phyloP scores from a whole-genome alignment of 2,888 invertebrate species.

The Macaria liturata region DNA sequence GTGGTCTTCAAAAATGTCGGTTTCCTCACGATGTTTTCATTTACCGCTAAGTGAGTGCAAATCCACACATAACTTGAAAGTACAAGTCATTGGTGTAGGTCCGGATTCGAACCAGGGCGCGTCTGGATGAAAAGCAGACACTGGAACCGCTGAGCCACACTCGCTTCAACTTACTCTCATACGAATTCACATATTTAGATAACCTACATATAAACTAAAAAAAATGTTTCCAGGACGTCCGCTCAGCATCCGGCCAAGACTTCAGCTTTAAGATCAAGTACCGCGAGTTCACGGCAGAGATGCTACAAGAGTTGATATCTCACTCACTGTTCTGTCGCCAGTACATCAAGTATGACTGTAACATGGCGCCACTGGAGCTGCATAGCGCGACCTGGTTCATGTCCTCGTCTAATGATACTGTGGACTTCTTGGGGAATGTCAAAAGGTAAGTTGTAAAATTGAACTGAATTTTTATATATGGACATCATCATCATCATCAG shows the following conservation, averaged over 20 bases:
- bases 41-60: no score
- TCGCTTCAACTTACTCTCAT: no score
- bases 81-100: no score
- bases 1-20: no score
- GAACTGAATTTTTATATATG: no score
- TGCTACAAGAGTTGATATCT: constrained; percentile 94
- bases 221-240: constrained; percentile 85
- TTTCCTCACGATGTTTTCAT: no score
- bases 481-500: no score
- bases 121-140: no score
- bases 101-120: no score
- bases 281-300: constrained; percentile 94
- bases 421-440: constrained; percentile 93
- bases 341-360: constrained; percentile 95
- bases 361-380: constrained; percentile 92
- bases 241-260: constrained; percentile 90
- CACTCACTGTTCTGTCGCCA: constrained; percentile 95
- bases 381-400: constrained; percentile 95
- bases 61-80: no score
- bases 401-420: constrained; percentile 90
- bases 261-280: constrained; percentile 94
- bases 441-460: constrained; percentile 81
- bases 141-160: no score
- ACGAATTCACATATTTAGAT: no score
- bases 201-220: neutral